These are phyloP conservation scores for Psittacula derbiana DNA, from an alignment of 2,797 vertebrate species.

Conservation along the genomic window DNA sequence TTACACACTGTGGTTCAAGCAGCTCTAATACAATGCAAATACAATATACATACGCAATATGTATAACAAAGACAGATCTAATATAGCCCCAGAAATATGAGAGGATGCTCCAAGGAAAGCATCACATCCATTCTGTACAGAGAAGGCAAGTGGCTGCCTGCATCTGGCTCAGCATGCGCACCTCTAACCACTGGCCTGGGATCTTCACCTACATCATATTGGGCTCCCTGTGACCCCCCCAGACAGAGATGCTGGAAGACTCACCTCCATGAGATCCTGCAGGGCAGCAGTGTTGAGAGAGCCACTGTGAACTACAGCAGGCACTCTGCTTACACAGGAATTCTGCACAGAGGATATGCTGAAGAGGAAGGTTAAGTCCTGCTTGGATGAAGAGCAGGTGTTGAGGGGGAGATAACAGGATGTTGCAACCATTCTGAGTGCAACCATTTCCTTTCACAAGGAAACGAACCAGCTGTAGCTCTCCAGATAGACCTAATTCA, in stretches of 20 bases:
- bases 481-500: background rate
- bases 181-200: background rate
- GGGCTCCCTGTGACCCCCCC: background rate
- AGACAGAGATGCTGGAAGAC: background rate
- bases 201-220: background rate
- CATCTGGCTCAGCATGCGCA: background rate
- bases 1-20: background rate
- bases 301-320: background rate
- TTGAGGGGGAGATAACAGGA: background rate
- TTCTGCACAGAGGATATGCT: background rate
- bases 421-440: background rate
- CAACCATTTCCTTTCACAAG: background rate
- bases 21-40: background rate
- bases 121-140: background rate
- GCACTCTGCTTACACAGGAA: background rate
- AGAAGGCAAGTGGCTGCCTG: background rate
- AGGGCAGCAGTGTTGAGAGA: background rate
- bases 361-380: background rate
- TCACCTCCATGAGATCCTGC: background rate
- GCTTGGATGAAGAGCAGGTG: background rate
- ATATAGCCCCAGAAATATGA: background rate
- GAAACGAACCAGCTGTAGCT: background rate
- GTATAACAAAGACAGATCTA: background rate
- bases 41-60: background rate
- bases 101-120: background rate